Evolutionary conservation across 2,797 vertebrate genomes (phyloP), one percentile per base, ranked within the genome.

Genomic region (Dermochelys coriacea): DNA sequence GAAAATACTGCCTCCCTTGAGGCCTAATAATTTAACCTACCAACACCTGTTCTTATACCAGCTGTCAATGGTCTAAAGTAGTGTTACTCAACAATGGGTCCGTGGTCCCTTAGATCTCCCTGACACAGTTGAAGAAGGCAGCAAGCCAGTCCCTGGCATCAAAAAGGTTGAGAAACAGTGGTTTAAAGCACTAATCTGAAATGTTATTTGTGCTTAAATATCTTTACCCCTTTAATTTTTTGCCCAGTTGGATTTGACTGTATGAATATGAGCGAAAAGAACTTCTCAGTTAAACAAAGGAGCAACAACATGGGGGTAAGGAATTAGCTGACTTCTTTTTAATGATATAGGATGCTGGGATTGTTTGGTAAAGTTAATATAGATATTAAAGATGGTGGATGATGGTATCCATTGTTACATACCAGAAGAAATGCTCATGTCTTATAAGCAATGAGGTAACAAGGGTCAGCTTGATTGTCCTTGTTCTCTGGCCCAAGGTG

Each of bases 141-240:
- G 18, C n/a, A 68, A 68, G n/a, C 8, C 8, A 3, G 34, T 37
- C n/a, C n/a, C 64, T n/a, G 59, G n/a, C 9, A 37, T 68, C n/a
- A 37, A 68, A 64, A 68, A 37, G 34, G n/a, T 68, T 37, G n/a
- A 37, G 10, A 37, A 68, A 68, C 64, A 11, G 18, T 68, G 10
- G 9, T 21, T 15, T 37, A 68, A 68, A 68, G 18, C 64, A 68
- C 5, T 37, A 37, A 37, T 68, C 64, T 68, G 64, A 37, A 37
- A 68, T 37, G 18, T 37, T 54, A 16, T 81, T 71, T 88, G 80
- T 82, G 49, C 68, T 82, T 84, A 80, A 34, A 34, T 85, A 11
- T 89, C 85, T 59, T 81, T 34, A 47, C 29, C 14, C 2, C 34
- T 93, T 71, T 71, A 92, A 50, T 88, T 95, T 49, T 90, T 88